These are phyloP conservation scores for Xanthia icteritia DNA, from an alignment of 2,888 invertebrate species.

Conservation along the genomic window DNA sequence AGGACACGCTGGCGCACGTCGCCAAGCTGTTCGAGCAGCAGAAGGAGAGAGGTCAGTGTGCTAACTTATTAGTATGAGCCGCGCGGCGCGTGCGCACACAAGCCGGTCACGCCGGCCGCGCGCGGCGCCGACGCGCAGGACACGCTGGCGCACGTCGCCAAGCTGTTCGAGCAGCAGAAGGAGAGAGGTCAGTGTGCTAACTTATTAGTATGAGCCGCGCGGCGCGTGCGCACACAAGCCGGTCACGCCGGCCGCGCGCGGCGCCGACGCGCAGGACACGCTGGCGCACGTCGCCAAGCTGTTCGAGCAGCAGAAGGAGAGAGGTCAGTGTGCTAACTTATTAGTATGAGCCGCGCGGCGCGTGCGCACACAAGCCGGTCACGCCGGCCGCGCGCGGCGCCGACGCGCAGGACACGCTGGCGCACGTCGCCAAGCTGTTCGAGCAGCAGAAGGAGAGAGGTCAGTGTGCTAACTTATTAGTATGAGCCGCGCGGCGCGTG, in stretches of 20 bases:
- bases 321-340: conserved; percentile 65
- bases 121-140: too few relatives aligned
- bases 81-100: not conserved
- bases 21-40: conserved; percentile 90
- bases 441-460: too few relatives aligned
- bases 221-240: too few relatives aligned
- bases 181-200: too few relatives aligned
- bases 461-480: too few relatives aligned
- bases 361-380: too few relatives aligned
- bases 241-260: conserved; percentile 73
- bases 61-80: not conserved
- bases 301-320: conserved; percentile 87
- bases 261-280: conserved; percentile 81
- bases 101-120: too few relatives aligned
- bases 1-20: conserved; percentile 90
- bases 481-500: conserved; percentile 92
- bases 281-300: conserved; percentile 91
- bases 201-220: too few relatives aligned
- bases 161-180: not conserved
- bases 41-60: conserved; percentile 74
- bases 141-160: not conserved
- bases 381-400: too few relatives aligned
- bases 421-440: not conserved
- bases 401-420: too few relatives aligned
- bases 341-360: too few relatives aligned